Base-by-base conservation (phyloP, 2,113 vertebrate species). In the Nestor notabilis region DNA sequence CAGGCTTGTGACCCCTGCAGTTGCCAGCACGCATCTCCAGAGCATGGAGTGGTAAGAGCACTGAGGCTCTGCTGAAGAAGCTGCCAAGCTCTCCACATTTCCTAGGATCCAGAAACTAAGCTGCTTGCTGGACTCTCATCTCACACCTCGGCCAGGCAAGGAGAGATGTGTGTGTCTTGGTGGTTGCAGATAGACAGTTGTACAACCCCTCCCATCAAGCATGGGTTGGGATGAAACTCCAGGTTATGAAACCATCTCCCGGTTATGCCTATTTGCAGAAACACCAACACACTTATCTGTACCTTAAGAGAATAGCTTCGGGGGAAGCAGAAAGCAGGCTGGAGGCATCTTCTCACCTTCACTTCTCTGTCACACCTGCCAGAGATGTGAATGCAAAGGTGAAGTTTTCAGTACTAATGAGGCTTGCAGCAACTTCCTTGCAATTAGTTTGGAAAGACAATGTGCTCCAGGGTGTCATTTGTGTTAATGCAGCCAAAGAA, bases 1-100 rank as follows among this genome's bases (percentile, higher is more conserved):
- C 79, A 82, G 60, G 21, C 35, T 78, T 46, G 39, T 17, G 70
- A 72, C 8, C 16, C 44, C 25, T 3, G 3, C 9, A 77, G 79
- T 29, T 79, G 37, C 82, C 35, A 85, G 61, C 39, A 68, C 43
- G 16, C 56, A 68, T 33, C 43, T 68, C 46, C 24, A 58, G 44
- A 50, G 29, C 46, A 24, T 0, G 0, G 19, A 10, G 28, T 55
- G 43, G 58, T 39, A 13, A 29, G 10, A 79, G 64, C 58, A 47
- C 33, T 27, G 47, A 68, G 1, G 3, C 13, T 16, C 31, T 60
- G 17, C 52, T 58, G 58, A 92, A 71, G 33, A 69, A 47, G 49
- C 39, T 87, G n/a, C 29, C 25, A 46, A 71, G 43, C 13, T 47
- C 49, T 49, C n/a, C 4, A 1, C 37, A 10, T 46, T 94, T 82